Conservation (phyloP, 2,797 vertebrate species). For the Thripadectes ignobilis region DNA sequence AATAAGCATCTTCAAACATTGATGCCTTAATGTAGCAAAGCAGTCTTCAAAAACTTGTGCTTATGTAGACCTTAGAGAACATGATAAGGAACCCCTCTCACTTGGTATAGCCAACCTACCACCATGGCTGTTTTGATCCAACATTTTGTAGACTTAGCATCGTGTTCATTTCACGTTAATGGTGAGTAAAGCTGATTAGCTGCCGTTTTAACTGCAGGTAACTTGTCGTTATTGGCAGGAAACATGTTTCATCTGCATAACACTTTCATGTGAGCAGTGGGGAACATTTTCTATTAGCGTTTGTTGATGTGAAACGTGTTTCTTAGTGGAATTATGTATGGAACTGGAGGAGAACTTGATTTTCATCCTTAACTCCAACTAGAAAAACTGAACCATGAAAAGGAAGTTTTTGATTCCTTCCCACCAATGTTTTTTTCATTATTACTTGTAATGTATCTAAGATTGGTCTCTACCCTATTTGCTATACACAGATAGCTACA, state of each 20-base stretch:
- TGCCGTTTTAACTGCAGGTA: slow-evolving; percentile 67
- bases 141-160: not conserved
- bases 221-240: slow-evolving; percentile 60
- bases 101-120: not conserved
- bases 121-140: not conserved
- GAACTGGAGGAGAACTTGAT: not conserved
- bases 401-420: not conserved
- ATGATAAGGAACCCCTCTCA: not conserved
- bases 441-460: not conserved
- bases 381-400: not conserved
- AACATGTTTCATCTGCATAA: slow-evolving; percentile 68
- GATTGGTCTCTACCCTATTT: not conserved
- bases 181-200: slow-evolving; percentile 62
- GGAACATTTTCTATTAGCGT: slow-evolving; percentile 58
- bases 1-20: not conserved
- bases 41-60: not conserved
- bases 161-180: slow-evolving; percentile 37
- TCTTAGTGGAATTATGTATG: slow-evolving; percentile 25
- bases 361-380: not conserved
- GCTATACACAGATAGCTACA: not conserved
- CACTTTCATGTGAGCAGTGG: slow-evolving; percentile 54
- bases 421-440: not conserved
- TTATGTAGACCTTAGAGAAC: not conserved
- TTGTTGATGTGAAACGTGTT: slow-evolving; percentile 53
- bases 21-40: not conserved